Evolutionary conservation across 2,113 vertebrate genomes (phyloP).

Genomic region (Amia ocellicauda): DNA sequence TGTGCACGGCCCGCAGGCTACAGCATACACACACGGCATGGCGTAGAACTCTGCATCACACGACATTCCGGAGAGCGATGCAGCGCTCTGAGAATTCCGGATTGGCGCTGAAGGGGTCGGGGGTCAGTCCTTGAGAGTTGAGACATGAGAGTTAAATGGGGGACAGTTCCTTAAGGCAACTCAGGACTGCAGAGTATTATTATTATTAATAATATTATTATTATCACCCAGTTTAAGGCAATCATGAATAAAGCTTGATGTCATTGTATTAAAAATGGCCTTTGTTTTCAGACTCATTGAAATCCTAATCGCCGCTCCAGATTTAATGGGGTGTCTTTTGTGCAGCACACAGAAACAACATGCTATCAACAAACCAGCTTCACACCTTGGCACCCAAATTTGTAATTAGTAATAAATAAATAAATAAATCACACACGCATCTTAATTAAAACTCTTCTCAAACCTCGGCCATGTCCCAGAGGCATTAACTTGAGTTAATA

Average conservation of each 20-base stretch:
- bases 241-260: constrained; percentile 22
- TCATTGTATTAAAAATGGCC: constrained; percentile 26
- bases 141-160: no score
- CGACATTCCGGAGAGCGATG: no score
- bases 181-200: no score
- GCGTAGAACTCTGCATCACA: no score
- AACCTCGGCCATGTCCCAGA: constrained; percentile 18
- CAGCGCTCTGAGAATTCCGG: no score
- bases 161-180: no score
- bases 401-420: constrained; percentile 28
- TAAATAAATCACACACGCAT: constrained; percentile 34
- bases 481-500: constrained; percentile 26
- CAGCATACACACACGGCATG: no score
- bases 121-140: no score
- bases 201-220: no score
- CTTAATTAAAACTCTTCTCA: constrained; percentile 36
- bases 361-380: constrained; percentile 15
- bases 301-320: constrained; percentile 24
- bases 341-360: constrained; percentile 25
- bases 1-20: no score
- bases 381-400: constrained; percentile 14
- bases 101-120: no score
- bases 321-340: constrained; percentile 3
- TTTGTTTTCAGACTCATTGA: constrained; percentile 15
- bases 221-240: not conserved